Evolutionary conservation across 2,888 invertebrate species (phyloP), one percentile per base, ranked within the genome.

Genomic region (Nezara viridula): DNA sequence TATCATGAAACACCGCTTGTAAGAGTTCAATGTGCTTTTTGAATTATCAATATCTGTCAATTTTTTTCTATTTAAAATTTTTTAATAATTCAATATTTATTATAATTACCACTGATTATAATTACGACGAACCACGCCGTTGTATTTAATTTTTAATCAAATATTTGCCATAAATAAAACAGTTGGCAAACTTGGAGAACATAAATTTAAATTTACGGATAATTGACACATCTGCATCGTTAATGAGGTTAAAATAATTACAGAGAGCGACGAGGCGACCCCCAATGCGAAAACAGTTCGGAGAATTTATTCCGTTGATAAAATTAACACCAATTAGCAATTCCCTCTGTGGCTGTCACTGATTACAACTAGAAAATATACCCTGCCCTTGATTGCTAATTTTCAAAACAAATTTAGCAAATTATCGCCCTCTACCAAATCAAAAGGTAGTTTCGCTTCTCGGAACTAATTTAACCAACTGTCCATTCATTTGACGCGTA

Each of bases 291-390:
- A 32, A 66, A 66, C 32, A 32, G 32, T 66, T 66, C 27, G 6
- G 6, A 19, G 66, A 66, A 66, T 66, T 60, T 32, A 66, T 66
- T 66, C 21, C 66, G 2, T 32, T 66, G 66, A 66, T 66, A 66
- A 66, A 66, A 66, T 66, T 32, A 66, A 66, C 66, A 66, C 16
- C 66, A 66, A 66, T 66, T 66, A 66, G 66, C 16, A 32, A 66
- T 66, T 66, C 66, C 32, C 66, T 32, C 66, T 66, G 66, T 66
- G 66, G 66, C 66, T 6, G 16, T 19, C 66, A 32, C 66, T 66
- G 66, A 66, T 66, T 66, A 66, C 66, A 66, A 66, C 32, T 37
- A 32, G 66, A 66, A 66, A 66, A 66, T 66, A 1, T 66, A 66
- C 66, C 32, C 5, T 10, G 32, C 27, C 66, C 66, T 66, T 66